phyloP scores from a whole-genome alignment of 2,888 invertebrate species.

The Lepidonotus clava region DNA sequence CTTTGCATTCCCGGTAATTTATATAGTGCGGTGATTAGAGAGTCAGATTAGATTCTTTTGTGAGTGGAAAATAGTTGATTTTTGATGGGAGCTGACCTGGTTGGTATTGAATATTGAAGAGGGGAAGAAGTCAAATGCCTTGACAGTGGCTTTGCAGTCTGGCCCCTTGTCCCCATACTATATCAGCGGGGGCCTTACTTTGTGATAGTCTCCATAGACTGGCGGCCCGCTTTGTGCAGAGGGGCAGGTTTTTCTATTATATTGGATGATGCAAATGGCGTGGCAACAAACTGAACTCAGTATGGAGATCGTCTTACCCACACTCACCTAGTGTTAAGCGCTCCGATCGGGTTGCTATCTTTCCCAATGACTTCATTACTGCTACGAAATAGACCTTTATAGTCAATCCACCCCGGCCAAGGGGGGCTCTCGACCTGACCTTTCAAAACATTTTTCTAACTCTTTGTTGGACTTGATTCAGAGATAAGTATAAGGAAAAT shows the following conservation, averaged over 20 bases:
- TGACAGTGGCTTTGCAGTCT: neutral
- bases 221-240: neutral
- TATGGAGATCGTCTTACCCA: neutral
- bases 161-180: neutral
- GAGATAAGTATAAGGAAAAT: neutral
- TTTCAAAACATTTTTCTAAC: neutral
- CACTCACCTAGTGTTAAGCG: neutral
- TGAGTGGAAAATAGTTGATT: too few relatives aligned
- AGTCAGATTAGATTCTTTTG: too few relatives aligned
- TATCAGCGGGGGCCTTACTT: neutral
- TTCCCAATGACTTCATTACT: conserved; percentile 42
- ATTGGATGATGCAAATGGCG: conserved; percentile 39
- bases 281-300: neutral
- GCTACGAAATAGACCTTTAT: neutral
- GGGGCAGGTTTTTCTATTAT: conserved; percentile 33
- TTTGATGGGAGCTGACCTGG: too few relatives aligned
- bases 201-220: neutral
- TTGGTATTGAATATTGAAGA: neutral
- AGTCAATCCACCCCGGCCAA: neutral
- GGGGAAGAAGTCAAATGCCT: neutral
- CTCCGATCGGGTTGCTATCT: conserved; percentile 16
- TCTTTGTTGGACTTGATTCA: neutral
- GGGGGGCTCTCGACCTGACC: neutral
- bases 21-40: too few relatives aligned
- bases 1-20: neutral